phyloP scores from a whole-genome alignment of 2,888 invertebrate species.

The Tetheella fluctuosa region DNA sequence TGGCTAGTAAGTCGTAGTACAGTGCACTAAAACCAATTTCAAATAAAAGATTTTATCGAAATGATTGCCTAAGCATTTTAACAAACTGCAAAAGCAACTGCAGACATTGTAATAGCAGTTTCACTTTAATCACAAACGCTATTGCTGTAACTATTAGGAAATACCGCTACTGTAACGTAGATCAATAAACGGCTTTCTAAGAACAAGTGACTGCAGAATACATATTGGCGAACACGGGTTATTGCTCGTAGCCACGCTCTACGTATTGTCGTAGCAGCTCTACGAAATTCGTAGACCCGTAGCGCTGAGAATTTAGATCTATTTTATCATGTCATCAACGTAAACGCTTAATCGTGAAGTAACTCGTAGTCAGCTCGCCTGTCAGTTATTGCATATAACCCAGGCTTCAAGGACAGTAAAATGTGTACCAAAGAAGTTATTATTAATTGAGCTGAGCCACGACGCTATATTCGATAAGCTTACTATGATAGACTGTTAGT shows the following conservation, averaged over 20 bases:
- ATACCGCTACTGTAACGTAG: not conserved
- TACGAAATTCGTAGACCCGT: not conserved
- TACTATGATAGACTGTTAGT: too few species aligned
- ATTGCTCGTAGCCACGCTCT: not conserved
- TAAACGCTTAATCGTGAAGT: too few species aligned
- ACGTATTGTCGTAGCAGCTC: not conserved
- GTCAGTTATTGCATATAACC: too few species aligned
- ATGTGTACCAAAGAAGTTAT: too few species aligned
- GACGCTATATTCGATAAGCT: too few species aligned
- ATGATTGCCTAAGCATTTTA: not conserved
- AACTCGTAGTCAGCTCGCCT: too few species aligned
- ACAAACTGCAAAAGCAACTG: not conserved
- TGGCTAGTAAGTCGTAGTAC: too few species aligned
- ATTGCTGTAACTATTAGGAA: not conserved
- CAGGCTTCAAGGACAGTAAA: too few species aligned
- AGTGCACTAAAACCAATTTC: not conserved
- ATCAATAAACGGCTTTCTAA: not conserved
- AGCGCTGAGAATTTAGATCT: too few species aligned
- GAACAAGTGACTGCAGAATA: not conserved
- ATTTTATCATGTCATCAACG: too few species aligned
- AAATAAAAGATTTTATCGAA: too few species aligned
- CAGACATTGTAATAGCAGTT: not conserved
- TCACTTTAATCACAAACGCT: not conserved
- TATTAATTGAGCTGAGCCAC: too few species aligned
- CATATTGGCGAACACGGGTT: not conserved